These are phyloP conservation scores for Australoheros scitulus DNA, from an alignment of 2,113 vertebrate genomes.

Conservation along the genomic window DNA sequence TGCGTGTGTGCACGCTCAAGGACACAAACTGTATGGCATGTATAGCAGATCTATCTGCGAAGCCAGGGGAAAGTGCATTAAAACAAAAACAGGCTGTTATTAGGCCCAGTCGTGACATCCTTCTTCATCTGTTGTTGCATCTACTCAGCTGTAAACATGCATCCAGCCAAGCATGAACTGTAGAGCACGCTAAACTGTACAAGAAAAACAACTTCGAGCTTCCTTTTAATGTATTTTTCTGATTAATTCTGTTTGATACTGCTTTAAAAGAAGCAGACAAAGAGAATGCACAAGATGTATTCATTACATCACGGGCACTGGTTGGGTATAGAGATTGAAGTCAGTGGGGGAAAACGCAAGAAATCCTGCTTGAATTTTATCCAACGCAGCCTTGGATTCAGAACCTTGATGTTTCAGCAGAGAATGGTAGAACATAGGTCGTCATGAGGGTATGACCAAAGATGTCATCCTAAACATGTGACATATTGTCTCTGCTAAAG, in stretches of 20 bases:
- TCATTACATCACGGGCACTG: constrained; percentile 28
- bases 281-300: constrained; percentile 47
- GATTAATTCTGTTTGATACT: constrained; percentile 60
- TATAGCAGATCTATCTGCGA: constrained; percentile 20
- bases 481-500: no score
- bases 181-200: constrained; percentile 37
- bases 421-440: not conserved
- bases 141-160: constrained; percentile 44
- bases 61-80: not conserved
- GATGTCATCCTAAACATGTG: not conserved
- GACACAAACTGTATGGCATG: constrained; percentile 37
- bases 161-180: constrained; percentile 24
- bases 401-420: constrained; percentile 8
- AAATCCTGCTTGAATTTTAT: not conserved
- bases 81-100: constrained; percentile 20
- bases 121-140: constrained; percentile 17
- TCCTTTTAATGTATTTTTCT: constrained; percentile 26
- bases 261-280: constrained; percentile 49
- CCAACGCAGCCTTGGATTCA: not conserved
- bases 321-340: not conserved
- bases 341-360: not conserved
- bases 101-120: constrained; percentile 25
- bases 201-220: constrained; percentile 29
- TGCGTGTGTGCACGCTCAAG: constrained; percentile 18
- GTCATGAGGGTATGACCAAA: not conserved